Percentiles rank a stretch among this genome's conserved stretches.
phyloP scores from a whole-genome alignment of 1,140 invertebrate species.

The Heterodera carotae region DNA sequence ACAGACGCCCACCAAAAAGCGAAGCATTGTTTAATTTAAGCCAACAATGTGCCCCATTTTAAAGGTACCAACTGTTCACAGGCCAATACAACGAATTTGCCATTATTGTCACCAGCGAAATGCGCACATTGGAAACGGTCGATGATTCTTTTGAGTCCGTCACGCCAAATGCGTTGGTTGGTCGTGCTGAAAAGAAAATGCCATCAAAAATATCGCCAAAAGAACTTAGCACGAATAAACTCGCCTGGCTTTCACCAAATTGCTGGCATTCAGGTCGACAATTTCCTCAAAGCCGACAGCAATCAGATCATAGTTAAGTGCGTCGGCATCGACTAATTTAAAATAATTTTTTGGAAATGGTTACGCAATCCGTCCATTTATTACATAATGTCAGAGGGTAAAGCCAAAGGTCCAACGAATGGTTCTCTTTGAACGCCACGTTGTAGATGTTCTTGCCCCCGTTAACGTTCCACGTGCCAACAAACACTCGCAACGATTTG shows the following conservation, averaged over 20 bases:
- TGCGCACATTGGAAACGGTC: slow-evolving; percentile 70
- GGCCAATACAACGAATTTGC: slow-evolving; percentile 84
- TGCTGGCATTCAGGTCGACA: slow-evolving; percentile 95
- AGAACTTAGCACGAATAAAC: slow-evolving; percentile 11
- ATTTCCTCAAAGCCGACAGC: slow-evolving; percentile 99
- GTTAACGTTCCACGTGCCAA: slow-evolving; percentile 98
- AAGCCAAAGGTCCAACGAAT: slow-evolving; percentile 89
- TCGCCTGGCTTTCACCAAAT: slow-evolving; percentile 88
- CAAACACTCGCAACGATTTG: slow-evolving; percentile 76
- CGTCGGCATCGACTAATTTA: slow-evolving; percentile 44
- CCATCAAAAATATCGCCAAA: slow-evolving; percentile 12
- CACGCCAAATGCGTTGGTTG: slow-evolving; percentile 92
- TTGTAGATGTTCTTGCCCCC: slow-evolving; percentile 85
- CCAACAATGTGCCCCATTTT: neutral
- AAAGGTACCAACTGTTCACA: slow-evolving; percentile 85
- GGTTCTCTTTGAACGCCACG: slow-evolving; percentile 86
- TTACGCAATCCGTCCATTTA: neutral
- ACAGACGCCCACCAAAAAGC: slow-evolving; percentile 78
- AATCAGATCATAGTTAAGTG: slow-evolving; percentile 73
- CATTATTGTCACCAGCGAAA: slow-evolving; percentile 71
- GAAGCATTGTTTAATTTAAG: neutral
- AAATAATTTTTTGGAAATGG: slow-evolving; percentile 27
- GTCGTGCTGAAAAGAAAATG: neutral
- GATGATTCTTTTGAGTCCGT: slow-evolving; percentile 84
- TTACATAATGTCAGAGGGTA: slow-evolving; percentile 72